These are phyloP conservation scores for Sesia apiformis DNA, from an alignment of 2,888 invertebrate species.

Conservation along the genomic window DNA sequence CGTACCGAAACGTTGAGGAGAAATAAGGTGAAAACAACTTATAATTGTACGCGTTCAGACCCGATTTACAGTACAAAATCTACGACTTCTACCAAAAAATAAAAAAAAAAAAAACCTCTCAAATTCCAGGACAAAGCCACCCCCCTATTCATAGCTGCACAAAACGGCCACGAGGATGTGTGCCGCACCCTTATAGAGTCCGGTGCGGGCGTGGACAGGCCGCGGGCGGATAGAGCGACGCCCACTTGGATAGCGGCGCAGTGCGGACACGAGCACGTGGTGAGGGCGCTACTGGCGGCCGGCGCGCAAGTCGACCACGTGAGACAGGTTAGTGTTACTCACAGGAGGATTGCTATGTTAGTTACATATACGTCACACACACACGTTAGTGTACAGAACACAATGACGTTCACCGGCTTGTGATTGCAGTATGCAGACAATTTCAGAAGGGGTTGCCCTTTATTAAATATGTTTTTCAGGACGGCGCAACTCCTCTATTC, in stretches of 20 bases:
- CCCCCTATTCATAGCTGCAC: conserved; percentile 93
- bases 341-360: not conserved
- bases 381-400: too few species aligned
- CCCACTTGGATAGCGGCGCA: conserved; percentile 96
- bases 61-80: too few species aligned
- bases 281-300: conserved; percentile 82
- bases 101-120: too few species aligned
- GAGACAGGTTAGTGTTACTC: conserved; percentile 77
- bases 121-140: conserved; percentile 87
- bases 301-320: conserved; percentile 87
- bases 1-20: too few species aligned
- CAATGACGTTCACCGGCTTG: too few species aligned
- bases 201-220: conserved; percentile 83
- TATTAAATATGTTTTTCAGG: conserved; percentile 59
- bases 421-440: too few species aligned
- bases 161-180: conserved; percentile 92
- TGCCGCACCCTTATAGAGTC: conserved; percentile 81
- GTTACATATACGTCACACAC: too few species aligned
- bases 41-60: too few species aligned
- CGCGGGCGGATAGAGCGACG: conserved; percentile 88
- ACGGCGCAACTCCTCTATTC: conserved; percentile 95
- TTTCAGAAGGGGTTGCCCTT: too few species aligned
- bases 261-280: conserved; percentile 93
- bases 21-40: too few species aligned
- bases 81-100: too few species aligned